Base-by-base conservation (phyloP, 1,140 invertebrate species). In the Drosophila pectinifera region DNA sequence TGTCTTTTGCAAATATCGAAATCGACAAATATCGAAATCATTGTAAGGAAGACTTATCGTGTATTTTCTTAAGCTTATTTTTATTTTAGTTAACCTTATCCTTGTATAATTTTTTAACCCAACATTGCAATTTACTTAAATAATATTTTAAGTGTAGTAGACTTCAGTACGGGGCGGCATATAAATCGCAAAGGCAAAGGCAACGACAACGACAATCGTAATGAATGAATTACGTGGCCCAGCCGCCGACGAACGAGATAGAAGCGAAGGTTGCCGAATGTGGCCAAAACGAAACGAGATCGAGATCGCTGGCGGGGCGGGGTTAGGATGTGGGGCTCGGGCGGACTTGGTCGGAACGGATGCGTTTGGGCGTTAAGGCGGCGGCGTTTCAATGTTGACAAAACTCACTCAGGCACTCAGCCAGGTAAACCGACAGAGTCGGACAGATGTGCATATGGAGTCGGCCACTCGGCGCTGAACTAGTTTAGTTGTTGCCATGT, bases 361-460 rank as follows among this genome's bases (percentile, higher is more conserved):
- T 88, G 84, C 84, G 85, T 84, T 89, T 88, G 73, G 82, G 83
- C 83, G 82, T 86, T 81, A 42, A 80, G 78, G 84, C 73, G 61
- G 59, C 83, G 83, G 70, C 79, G 16, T 83, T 82, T 82, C 83
- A 82, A 83, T 88, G 83, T 86, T 86, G 83, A 86, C 83, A 86
- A 86, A 89, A 86, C 83, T 83, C 79, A 86, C 67, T 83, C 72
- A 79, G 59, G 42, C 80, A 54, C 38, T 68, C 68, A 48, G 22
- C 22, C 28, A 18, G 41, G 26, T 20, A 53, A 56, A 57, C 46
- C 49, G 65, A 70, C 65, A 45, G 76, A 53, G 45, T 48, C 46
- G 41, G 65, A 70, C 65, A 45, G 76, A 75, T 65, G 73, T 74
- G 69, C 59, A 46, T 24, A 36, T 83, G 59, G 28, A 57, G 67